These are phyloP conservation scores for Zaprionus inermis DNA, from an alignment of 1,140 invertebrate genomes.

Conservation along the genomic window DNA sequence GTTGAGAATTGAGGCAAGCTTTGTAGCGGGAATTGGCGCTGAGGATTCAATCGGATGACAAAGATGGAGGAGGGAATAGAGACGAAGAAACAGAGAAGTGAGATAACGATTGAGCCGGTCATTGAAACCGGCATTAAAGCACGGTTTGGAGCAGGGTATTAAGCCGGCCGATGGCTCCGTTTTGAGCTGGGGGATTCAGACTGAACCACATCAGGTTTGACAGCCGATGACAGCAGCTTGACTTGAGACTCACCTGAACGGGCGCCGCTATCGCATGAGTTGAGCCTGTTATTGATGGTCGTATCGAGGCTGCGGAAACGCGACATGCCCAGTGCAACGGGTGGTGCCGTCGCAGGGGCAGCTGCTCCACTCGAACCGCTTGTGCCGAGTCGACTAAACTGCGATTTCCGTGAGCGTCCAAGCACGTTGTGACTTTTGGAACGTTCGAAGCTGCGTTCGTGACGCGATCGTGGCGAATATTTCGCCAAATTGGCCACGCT, in stretches of 20 bases:
- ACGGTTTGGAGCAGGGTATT: background rate
- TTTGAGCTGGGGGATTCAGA: too few relatives aligned
- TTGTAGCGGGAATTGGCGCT: background rate
- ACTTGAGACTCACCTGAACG: conserved; percentile 73
- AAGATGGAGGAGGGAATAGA: too few relatives aligned
- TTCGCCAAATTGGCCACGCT: conserved; percentile 52
- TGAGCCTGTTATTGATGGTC: conserved; percentile 73
- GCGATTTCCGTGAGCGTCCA: conserved; percentile 75
- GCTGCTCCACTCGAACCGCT: conserved; percentile 27
- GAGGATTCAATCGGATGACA: background rate
- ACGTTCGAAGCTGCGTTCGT: conserved; percentile 71
- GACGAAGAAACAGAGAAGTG: too few relatives aligned
- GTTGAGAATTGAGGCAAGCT: background rate
- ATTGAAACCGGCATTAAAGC: too few relatives aligned
- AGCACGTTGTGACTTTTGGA: conserved; percentile 71
- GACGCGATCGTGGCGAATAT: conserved; percentile 64
- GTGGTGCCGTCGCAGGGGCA: conserved; percentile 6
- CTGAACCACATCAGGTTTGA: background rate
- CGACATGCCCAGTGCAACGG: conserved; percentile 54
- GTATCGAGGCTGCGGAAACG: conserved; percentile 82
- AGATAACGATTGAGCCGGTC: too few relatives aligned
- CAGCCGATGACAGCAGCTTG: background rate
- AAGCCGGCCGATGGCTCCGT: too few relatives aligned
- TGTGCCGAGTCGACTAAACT: conserved; percentile 64
- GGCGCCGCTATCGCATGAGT: conserved; percentile 83